Conservation (phyloP, 2,797 vertebrate genomes). For the Serranus cabrilla region DNA sequence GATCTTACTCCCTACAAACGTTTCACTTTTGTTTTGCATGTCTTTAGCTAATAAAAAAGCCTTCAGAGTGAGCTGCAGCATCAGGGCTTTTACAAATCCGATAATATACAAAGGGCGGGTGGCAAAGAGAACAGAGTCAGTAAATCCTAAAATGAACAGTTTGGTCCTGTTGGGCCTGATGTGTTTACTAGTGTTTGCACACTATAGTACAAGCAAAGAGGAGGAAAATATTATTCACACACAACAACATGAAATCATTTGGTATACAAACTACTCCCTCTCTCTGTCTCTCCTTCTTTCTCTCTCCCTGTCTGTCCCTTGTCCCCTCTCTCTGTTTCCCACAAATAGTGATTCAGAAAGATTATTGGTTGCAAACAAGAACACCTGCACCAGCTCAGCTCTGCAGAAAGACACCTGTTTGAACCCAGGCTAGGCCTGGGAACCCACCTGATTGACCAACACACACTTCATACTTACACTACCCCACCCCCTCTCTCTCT, state of each 20-base stretch:
- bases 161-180: conserved; percentile 7
- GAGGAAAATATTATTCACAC: conserved; percentile 23
- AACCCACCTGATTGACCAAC: conserved; percentile 35
- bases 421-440: conserved; percentile 56
- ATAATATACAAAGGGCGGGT: conserved; percentile 49
- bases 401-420: conserved; percentile 79
- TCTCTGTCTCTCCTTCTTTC: conserved; percentile 2
- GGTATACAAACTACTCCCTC: conserved; percentile 11
- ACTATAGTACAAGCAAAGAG: conserved; percentile 36
- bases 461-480: not conserved
- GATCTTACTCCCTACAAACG: not conserved
- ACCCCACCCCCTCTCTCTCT: not conserved
- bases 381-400: conserved; percentile 78
- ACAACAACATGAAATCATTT: conserved; percentile 18
- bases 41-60: not conserved
- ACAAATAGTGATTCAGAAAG: conserved; percentile 63
- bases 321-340: conserved; percentile 41
- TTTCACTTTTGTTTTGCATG: not conserved
- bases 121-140: conserved; percentile 9
- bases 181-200: conserved; percentile 36
- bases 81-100: conserved; percentile 23
- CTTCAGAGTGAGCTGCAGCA: not conserved
- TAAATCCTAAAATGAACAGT: conserved; percentile 15
- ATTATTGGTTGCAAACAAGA: conserved; percentile 75
- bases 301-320: not conserved